phyloP scores from a whole-genome alignment of 2,797 vertebrate genomes.

The Pristis pectinata region DNA sequence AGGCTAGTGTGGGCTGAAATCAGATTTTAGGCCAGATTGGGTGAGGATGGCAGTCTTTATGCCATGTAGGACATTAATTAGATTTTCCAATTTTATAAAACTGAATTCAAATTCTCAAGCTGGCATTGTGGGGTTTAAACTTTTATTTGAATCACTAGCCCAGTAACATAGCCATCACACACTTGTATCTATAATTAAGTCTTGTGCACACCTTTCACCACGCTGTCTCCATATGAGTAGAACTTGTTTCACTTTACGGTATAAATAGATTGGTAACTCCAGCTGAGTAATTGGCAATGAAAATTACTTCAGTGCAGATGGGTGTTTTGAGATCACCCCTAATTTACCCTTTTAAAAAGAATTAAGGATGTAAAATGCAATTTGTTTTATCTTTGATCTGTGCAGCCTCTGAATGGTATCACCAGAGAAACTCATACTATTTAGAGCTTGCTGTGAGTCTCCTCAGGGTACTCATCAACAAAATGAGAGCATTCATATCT shows the following conservation, averaged over 20 bases:
- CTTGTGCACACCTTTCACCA: not conserved
- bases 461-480: not conserved
- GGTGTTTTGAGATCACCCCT: not conserved
- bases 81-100: not conserved
- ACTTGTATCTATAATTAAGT: not conserved
- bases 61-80: too few relatives aligned
- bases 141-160: too few relatives aligned
- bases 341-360: not conserved
- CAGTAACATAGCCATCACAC: not conserved
- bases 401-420: not conserved
- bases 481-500: not conserved
- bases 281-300: not conserved
- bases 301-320: not conserved
- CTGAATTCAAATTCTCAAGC: not conserved
- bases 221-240: not conserved
- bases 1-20: too few relatives aligned
- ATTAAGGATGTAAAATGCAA: not conserved
- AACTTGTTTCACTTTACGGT: not conserved
- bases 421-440: not conserved
- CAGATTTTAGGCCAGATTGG: too few relatives aligned
- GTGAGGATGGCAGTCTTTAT: too few relatives aligned
- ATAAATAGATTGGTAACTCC: not conserved
- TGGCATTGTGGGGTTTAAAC: not conserved
- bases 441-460: not conserved
- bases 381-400: slow-evolving; percentile 26